Conservation (phyloP, 2,797 vertebrate genomes). For the Rallus crepitans region DNA sequence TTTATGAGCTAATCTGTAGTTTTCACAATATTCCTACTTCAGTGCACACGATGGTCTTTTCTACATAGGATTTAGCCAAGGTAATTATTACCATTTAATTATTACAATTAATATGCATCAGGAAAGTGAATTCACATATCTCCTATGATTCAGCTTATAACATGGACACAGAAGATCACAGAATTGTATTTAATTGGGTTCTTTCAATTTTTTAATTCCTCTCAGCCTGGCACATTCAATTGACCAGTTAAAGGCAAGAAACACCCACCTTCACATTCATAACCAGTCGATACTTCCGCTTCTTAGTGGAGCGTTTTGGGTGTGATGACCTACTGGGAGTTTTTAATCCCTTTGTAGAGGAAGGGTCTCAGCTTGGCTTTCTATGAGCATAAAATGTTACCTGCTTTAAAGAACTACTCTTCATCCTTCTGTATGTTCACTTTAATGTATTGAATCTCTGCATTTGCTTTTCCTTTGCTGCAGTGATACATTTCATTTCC, state of each 20-base stretch:
- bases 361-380: background rate
- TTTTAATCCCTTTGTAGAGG: background rate
- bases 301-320: background rate
- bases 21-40: background rate
- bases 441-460: background rate
- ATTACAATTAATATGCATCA: background rate
- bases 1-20: background rate
- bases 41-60: background rate
- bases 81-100: background rate
- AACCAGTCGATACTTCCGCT: background rate
- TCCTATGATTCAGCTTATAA: background rate
- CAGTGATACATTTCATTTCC: background rate
- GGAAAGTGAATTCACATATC: background rate
- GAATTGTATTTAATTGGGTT: background rate
- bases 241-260: conserved; percentile 30
- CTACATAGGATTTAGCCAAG: background rate
- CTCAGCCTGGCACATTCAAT: conserved; percentile 22
- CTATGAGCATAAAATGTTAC: background rate
- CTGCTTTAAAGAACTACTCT: background rate
- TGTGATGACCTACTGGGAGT: background rate
- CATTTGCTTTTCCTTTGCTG: conserved; percentile 16
- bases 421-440: background rate
- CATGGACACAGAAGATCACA: background rate
- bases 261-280: background rate
- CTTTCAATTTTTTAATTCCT: conserved; percentile 17